Conservation (phyloP, 2,797 vertebrate genomes). For the Coregonus sp. region DNA sequence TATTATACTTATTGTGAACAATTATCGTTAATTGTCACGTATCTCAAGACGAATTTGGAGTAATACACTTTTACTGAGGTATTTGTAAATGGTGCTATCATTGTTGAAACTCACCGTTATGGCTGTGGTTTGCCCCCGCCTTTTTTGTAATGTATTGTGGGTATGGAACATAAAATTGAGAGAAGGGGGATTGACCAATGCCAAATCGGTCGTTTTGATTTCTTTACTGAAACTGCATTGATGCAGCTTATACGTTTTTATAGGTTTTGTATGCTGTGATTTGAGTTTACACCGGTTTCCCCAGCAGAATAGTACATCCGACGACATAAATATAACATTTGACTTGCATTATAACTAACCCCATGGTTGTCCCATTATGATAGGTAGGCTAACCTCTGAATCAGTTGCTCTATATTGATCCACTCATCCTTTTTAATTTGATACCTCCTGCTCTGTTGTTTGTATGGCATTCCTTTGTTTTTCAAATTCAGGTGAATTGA, state of each 20-base stretch:
- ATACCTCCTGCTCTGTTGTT: background rate
- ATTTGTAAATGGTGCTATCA: background rate
- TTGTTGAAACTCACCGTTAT: background rate
- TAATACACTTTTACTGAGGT: background rate
- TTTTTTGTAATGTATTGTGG: no score
- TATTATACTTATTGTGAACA: background rate
- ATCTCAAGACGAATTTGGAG: conserved; percentile 4
- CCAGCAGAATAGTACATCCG: background rate
- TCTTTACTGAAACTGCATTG: conserved; percentile 32
- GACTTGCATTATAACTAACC: background rate
- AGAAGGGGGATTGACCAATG: conserved; percentile 41
- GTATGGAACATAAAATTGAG: conserved; percentile 5
- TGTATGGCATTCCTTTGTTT: background rate
- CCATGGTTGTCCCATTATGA: background rate
- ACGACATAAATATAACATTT: no score
- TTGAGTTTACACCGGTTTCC: conserved; percentile 9
- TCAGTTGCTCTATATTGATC: background rate
- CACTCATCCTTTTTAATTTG: background rate
- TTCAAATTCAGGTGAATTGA: background rate
- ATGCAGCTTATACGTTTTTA: conserved; percentile 17
- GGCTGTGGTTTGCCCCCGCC: conserved; percentile 21
- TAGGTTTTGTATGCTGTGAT: conserved; percentile 20
- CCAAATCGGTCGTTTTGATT: conserved; percentile 36
- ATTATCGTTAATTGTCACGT: background rate
- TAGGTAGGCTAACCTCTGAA: background rate